Conservation (phyloP, 2,888 invertebrate genomes). For the Tuta absoluta region DNA sequence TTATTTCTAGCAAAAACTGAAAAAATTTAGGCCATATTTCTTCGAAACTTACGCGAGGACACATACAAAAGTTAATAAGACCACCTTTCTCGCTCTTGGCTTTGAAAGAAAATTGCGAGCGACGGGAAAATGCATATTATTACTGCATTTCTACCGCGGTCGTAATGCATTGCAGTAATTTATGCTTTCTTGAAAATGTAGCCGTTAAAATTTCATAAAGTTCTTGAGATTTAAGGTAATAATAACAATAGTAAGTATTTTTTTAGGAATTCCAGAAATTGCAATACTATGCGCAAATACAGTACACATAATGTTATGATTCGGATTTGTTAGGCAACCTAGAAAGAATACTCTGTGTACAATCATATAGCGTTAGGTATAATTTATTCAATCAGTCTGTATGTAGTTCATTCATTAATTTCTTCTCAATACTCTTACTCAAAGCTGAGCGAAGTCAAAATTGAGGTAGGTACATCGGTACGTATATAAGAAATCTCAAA, state of each 20-base stretch:
- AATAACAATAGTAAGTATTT: too few relatives aligned
- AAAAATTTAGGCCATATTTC: conserved; percentile 15
- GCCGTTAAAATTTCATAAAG: not conserved
- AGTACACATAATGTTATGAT: too few relatives aligned
- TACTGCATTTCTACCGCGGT: conserved; percentile 13
- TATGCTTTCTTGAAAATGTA: conserved; percentile 40
- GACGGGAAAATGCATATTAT: conserved; percentile 45
- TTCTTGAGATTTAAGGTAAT: not conserved
- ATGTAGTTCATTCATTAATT: too few relatives aligned
- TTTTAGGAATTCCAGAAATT: not conserved
- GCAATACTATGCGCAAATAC: too few relatives aligned
- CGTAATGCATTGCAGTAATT: conserved; percentile 44
- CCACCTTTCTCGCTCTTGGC: conserved; percentile 39
- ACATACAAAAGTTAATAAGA: conserved; percentile 26
- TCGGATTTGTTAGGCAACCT: too few relatives aligned
- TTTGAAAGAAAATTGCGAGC: conserved; percentile 48
- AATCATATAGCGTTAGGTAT: too few relatives aligned
- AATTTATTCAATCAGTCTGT: too few relatives aligned
- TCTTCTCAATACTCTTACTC: too few relatives aligned
- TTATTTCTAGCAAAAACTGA: conserved; percentile 12
- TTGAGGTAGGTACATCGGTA: too few relatives aligned
- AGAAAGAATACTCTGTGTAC: too few relatives aligned
- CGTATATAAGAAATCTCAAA: not conserved
- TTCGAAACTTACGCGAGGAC: conserved; percentile 22
- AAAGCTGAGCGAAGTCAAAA: too few relatives aligned